Percentiles rank a stretch among this genome's conserved stretches.
Conservation (phyloP, 1,140 invertebrate species). For the Hypsibius dujardini region DNA sequence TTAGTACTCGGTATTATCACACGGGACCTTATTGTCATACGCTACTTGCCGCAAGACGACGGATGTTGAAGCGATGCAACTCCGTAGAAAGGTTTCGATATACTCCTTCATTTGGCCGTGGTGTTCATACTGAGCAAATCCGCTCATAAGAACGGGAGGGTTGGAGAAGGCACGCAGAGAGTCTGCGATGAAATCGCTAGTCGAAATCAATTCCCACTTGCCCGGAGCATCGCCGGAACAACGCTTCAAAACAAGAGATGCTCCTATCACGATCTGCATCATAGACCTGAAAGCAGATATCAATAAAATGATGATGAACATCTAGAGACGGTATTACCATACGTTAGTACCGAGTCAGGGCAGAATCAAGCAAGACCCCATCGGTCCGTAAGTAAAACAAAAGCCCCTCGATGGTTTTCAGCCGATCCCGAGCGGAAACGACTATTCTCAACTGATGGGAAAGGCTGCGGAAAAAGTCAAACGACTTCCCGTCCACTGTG, state of each 20-base stretch:
- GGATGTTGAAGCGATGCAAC: slow-evolving; percentile 68
- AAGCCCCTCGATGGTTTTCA: neutral
- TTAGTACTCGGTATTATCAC: too few relatives aligned
- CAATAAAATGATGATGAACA: too few relatives aligned
- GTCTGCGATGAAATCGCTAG: neutral
- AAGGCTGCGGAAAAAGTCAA: slow-evolving; percentile 65
- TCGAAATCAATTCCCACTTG: neutral
- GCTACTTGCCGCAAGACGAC: slow-evolving; percentile 54
- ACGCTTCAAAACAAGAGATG: neutral
- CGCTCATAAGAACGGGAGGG: slow-evolving; percentile 2
- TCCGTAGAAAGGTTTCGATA: slow-evolving; percentile 67
- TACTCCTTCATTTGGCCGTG: slow-evolving; percentile 53
- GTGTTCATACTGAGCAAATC: slow-evolving; percentile 26
- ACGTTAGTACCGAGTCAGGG: neutral
- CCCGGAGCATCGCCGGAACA: neutral
- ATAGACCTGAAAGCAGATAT: neutral
- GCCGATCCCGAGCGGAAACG: neutral
- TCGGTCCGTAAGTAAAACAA: neutral
- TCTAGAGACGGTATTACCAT: neutral
- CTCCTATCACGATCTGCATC: neutral
- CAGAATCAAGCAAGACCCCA: neutral
- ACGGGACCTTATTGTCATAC: too few relatives aligned
- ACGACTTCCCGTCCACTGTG: slow-evolving; percentile 57
- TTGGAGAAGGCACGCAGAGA: slow-evolving; percentile 4
- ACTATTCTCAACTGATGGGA: slow-evolving; percentile 44